Base-by-base conservation (phyloP, 1,140 invertebrate species). In the Trachelipus rathkii region DNA sequence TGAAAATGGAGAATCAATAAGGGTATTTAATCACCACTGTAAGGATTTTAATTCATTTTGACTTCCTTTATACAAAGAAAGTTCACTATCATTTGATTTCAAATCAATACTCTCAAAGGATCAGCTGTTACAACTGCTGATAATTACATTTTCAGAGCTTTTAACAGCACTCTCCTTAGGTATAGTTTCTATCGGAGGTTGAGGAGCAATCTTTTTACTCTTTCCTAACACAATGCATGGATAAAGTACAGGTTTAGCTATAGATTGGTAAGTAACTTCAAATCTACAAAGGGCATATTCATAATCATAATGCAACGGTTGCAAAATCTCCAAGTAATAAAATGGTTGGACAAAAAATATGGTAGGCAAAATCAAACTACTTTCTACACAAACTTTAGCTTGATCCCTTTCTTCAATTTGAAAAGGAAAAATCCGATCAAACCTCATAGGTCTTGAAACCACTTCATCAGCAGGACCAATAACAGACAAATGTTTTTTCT, bases 371-470 rank as follows among this genome's bases (percentile, higher is more conserved):
- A 13, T 15, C 19, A 15, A 15, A 8, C 50, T 60, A 19, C 11
- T 15, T 60, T 60, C 50, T 15, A 19, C 8, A 8, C 19, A 19
- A 60, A 8, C 8, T 19, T 60, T 19, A 4, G 50, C 50, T 60
- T 13, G 11, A 13, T 4, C 8, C 11, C 3, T 1, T 13, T 60
- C 50, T 60, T 24, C 33, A 11, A 71, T 19, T 13, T 76, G 46
- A 0, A 81, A 53, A 60, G 75, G 73, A 50, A 81, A 81, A 43
- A 81, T 81, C 13, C 79, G 44, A 60, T 81, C 79, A 72, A 81
- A 81, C 44, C 79, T 78, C 79, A 81, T 81, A 15, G 79, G 79
- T 69, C 78, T 78, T 45, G 75, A 72, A 76, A 75, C 76, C 1
- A 78, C 75, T 11, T 81, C 79, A 53, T 78, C 72, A 23, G 79